A percentile compares a stretch with the other conserved stretches of the same genome.
These are phyloP conservation scores for Dinothrombium tinctorium DNA, from an alignment of 1,140 invertebrate genomes.

Conservation along the genomic window DNA sequence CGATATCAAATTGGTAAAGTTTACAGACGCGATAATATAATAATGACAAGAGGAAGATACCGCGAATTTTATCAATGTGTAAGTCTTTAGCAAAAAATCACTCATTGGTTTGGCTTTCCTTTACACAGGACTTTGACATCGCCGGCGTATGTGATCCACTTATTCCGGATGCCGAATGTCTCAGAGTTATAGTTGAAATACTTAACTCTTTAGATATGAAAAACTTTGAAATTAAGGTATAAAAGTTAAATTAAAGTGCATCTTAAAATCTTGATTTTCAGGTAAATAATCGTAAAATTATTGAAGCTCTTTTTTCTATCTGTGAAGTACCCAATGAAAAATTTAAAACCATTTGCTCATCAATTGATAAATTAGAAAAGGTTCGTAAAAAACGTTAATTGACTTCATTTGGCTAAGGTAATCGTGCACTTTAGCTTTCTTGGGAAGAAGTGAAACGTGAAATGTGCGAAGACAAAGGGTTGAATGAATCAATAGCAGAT, in stretches of 20 bases:
- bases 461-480: conserved; percentile 80
- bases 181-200: conserved; percentile 74
- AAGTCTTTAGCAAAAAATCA: not conserved
- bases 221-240: conserved; percentile 55
- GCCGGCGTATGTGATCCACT: conserved; percentile 86
- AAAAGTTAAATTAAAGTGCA: not conserved
- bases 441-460: conserved; percentile 88
- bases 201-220: conserved; percentile 54
- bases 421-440: not conserved
- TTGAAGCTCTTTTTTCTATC: conserved; percentile 90
- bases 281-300: conserved; percentile 66
- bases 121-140: conserved; percentile 72
- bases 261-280: not conserved
- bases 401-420: too few species aligned
- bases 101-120: not conserved
- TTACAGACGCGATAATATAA: conserved; percentile 89
- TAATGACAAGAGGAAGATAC: conserved; percentile 81
- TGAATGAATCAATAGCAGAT: conserved; percentile 52
- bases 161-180: conserved; percentile 90
- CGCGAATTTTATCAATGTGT: conserved; percentile 94
- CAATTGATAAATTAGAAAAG: conserved; percentile 97
- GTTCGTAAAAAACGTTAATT: conserved; percentile 22
- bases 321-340: conserved; percentile 71
- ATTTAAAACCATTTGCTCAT: conserved; percentile 80
- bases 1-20: conserved; percentile 86